A percentile compares a stretch with the other conserved stretches of the same genome.
These are phyloP conservation scores for Brachionus asplanchnoidis DNA, from an alignment of 1,140 invertebrate species.

Conservation along the genomic window DNA sequence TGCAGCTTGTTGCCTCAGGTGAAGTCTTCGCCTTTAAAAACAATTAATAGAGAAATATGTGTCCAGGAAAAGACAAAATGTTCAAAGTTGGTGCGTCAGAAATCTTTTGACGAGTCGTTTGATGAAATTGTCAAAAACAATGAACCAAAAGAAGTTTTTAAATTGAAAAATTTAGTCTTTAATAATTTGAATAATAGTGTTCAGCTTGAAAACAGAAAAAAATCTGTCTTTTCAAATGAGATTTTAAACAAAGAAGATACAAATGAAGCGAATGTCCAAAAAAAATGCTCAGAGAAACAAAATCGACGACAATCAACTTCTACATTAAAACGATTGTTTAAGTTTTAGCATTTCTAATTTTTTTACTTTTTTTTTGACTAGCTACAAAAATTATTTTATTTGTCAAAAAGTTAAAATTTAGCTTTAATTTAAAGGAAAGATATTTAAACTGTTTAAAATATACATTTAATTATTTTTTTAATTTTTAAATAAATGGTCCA, in stretches of 20 bases:
- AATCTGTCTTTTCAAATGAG: neutral
- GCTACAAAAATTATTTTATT: neutral
- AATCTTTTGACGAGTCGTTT: slow-evolving; percentile 32
- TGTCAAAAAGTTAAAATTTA: too few relatives aligned
- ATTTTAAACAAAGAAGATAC: neutral
- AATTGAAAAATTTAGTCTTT: neutral
- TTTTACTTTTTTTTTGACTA: neutral
- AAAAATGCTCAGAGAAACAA: neutral
- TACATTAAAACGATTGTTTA: slow-evolving; percentile 28
- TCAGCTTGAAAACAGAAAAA: neutral
- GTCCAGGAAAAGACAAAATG: neutral
- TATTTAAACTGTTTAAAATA: too few relatives aligned
- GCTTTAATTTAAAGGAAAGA: too few relatives aligned
- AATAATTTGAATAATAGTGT: neutral
- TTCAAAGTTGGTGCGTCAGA: slow-evolving; percentile 5
- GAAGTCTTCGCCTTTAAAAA: neutral
- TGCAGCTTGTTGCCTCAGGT: neutral
- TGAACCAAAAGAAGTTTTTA: neutral
- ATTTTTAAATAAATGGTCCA: too few relatives aligned
- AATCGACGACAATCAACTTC: neutral
- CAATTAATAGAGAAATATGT: neutral
- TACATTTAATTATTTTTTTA: too few relatives aligned
- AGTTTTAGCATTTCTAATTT: neutral
- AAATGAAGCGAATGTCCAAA: neutral
- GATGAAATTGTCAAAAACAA: neutral